These are phyloP conservation scores for Aspidiotus destructor DNA, from an alignment of 2,888 invertebrate species.

Conservation along the genomic window DNA sequence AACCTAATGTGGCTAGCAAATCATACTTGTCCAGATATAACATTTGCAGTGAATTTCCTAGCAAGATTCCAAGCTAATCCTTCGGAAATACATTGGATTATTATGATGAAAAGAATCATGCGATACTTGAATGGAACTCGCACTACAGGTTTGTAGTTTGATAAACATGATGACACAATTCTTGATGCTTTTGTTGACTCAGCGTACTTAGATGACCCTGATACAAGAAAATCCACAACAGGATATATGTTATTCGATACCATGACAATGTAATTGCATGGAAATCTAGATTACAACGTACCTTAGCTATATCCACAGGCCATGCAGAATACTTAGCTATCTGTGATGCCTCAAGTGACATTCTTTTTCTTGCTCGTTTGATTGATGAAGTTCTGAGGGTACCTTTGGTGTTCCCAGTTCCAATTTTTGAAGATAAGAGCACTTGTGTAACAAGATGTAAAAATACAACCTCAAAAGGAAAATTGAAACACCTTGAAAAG, in stretches of 20 bases:
- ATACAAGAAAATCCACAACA: constrained; percentile 6
- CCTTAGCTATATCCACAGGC: not conserved
- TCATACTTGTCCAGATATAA: constrained; percentile 6
- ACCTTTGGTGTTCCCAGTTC: not conserved
- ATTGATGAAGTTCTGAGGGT: not conserved
- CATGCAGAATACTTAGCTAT: not conserved
- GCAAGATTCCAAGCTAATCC: constrained; percentile 4
- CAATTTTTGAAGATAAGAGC: constrained; percentile 3
- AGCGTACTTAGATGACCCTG: not conserved
- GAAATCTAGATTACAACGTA: not conserved
- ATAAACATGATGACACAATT: not conserved
- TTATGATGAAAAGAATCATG: constrained; percentile 6
- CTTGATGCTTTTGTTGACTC: not conserved
- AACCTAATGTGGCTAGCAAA: constrained; percentile 5
- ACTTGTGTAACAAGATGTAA: not conserved
- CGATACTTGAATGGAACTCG: constrained; percentile 1
- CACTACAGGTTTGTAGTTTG: not conserved
- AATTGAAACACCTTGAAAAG: not conserved
- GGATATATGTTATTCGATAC: constrained; percentile 6
- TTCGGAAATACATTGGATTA: not conserved
- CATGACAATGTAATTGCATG: constrained; percentile 3
- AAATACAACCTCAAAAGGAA: not conserved
- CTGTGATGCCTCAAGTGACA: constrained; percentile 7
- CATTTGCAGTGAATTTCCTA: not conserved
- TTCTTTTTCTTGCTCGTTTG: not conserved